phyloP scores from a whole-genome alignment of 1,140 invertebrate genomes.

The Ladona fulva region DNA sequence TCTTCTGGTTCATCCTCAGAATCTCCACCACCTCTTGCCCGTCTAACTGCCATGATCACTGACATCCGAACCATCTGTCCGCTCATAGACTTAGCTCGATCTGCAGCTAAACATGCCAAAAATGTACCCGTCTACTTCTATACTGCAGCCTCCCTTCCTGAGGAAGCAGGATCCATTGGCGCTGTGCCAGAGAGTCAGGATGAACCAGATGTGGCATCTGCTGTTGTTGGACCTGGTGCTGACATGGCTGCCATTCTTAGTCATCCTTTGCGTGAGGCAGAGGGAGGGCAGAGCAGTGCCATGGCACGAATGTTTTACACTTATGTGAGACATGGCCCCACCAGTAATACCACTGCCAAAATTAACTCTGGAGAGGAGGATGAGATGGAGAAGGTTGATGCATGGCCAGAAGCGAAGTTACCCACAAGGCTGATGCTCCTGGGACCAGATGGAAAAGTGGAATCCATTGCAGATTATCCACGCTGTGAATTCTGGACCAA shows the following conservation, averaged over 20 bases:
- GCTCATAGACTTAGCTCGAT: conserved; percentile 30
- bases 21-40: conserved; percentile 56
- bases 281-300: neutral
- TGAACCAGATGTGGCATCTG: neutral
- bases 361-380: too few relatives aligned
- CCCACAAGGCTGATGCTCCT: neutral
- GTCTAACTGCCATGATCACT: conserved; percentile 60
- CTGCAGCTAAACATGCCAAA: neutral
- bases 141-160: neutral
- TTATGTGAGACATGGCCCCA: neutral
- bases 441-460: neutral
- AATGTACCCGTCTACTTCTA: neutral
- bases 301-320: neutral
- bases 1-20: conserved; percentile 26
- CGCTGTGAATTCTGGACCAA: conserved; percentile 7
- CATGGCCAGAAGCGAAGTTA: neutral
- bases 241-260: neutral
- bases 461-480: neutral
- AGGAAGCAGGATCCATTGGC: neutral
- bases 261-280: neutral
- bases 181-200: neutral
- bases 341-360: neutral
- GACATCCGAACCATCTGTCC: conserved; percentile 73
- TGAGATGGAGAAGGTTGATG: neutral
- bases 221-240: neutral